Evolutionary conservation across 1,140 invertebrate genomes (phyloP).

Genomic region (Lutraria rhynchaena): DNA sequence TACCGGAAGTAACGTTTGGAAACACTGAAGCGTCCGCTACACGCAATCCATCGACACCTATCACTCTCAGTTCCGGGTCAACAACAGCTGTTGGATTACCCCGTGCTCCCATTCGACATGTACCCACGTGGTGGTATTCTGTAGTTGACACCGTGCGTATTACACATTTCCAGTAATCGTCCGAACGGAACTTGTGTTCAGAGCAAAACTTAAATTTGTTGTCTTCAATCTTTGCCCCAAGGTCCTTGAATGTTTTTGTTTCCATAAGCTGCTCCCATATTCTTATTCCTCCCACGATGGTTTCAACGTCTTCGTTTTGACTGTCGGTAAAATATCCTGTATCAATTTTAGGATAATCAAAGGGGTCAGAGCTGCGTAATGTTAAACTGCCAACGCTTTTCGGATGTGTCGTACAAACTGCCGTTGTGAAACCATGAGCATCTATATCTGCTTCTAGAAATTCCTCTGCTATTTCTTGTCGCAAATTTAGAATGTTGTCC

Average conservation of each 20-base stretch:
- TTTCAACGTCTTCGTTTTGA: conserved; percentile 56
- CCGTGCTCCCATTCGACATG: conserved; percentile 95
- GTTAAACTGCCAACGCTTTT: conserved; percentile 74
- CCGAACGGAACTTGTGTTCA: background rate
- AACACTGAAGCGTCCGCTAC: conserved; percentile 71
- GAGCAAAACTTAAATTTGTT: conserved; percentile 11
- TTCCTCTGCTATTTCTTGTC: background rate
- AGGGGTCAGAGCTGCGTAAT: conserved; percentile 86
- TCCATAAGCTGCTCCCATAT: conserved; percentile 8
- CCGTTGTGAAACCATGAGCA: background rate
- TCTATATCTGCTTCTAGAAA: background rate
- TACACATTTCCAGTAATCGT: conserved; percentile 26
- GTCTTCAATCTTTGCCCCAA: background rate
- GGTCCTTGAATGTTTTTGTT: conserved; percentile 2
- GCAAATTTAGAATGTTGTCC: background rate
- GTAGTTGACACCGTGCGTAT: conserved; percentile 81
- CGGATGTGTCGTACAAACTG: conserved; percentile 54
- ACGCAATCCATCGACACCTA: background rate
- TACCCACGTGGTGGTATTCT: conserved; percentile 93
- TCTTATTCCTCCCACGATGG: conserved; percentile 15
- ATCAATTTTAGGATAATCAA: conserved; percentile 92
- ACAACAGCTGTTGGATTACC: conserved; percentile 93
- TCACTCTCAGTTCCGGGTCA: conserved; percentile 86
- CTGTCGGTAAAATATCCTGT: conserved; percentile 84
- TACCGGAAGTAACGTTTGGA: conserved; percentile 83